Base-by-base conservation (phyloP, 2,888 invertebrate genomes). In the Bombyx huttoni region DNA sequence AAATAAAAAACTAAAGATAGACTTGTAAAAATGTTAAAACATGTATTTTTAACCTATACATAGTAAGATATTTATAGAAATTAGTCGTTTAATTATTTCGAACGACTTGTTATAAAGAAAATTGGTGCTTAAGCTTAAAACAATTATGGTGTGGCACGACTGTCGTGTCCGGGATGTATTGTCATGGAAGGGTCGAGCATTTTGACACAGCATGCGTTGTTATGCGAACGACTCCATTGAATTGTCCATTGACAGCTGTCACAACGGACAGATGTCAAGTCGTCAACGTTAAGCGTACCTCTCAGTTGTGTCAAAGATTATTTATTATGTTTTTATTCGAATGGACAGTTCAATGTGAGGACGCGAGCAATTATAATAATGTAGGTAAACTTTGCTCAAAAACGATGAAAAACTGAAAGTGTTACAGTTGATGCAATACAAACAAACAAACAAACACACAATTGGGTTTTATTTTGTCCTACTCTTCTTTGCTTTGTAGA, bases 41-140 rank as follows among this genome's bases (percentile, higher is more conserved):
- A 77, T 85, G 87, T 88, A 88, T 88, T 88, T 88, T 88, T 86
- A 88, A 88, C 82, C 85, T 86, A 85, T 87, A 85, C 78, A 87
- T 88, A 87, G 82, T 87, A 87, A 87, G 87, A 87, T 88, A 87
- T 88, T 87, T 88, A 88, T 88, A 87, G 85, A 86, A 84, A 74
- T 87, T 85, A 82, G 87, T 88, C 87, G 88, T 88, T 88, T 87
- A 87, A 84, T 85, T 87, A 87, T 88, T 88, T 88, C 83, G 84
- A 88, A 88, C 87, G 88, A 87, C 87, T 88, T 86, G 87, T 88
- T 88, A 88, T 86, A 24, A 86, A 88, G 83, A 81, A 88, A 87
- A 85, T 88, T 87, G 88, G 87, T 87, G 87, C 87, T 88, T 87
- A 83, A 85, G 87, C 87, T 88, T 87, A 87, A 80, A 83, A 77